Base-by-base conservation (phyloP, 2,888 invertebrate genomes). In the Lasioglossum zephyrum region DNA sequence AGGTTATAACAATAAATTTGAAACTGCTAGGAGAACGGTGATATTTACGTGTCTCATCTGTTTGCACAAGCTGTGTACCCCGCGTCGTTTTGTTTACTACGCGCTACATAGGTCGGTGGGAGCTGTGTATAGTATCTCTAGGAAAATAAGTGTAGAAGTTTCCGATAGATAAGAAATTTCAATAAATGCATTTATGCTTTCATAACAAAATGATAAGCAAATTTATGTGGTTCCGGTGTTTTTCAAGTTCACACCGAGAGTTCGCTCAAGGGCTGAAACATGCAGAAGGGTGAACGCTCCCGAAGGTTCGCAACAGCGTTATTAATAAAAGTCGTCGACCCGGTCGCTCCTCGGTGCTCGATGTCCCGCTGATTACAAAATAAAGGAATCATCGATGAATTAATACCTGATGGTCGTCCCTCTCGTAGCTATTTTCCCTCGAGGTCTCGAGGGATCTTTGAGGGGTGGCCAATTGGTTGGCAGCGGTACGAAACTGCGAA, bases 371-470 rank as follows among this genome's bases (percentile, higher is more conserved):
- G 57, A 60, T 76, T 73, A 77, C 63, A 36, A 44, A 74, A 77
- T 36, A 39, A 26, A 36, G 49, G 41, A 70, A 63, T 4, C 73
- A 80, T 84, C 69, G 73, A 76, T 82, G 47, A 22, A 79, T 79
- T 74, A 53, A 70, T 90, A 95, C 95, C 93, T 96, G 96, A 93
- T 96, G 96, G 95, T 97, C 97, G 90, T 98, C 98, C 90, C 97
- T 96, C 95, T 98, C 98, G 95, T 98, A 98, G 88, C 98, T 98
- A 95, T 98, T 98, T 95, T 98, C 98, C 91, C 98, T 96, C 92
- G 97, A 97, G 88, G 97, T 97, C 95, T 97, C 97, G 93, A 97
- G 95, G 91, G 97, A 97, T 92, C 97, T 96, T 95, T 97, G 97
- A 89, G 97, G 97, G 83, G 97, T 97, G 94, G 97, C 96, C 95